Percentiles rank a stretch among this genome's conserved stretches.
These are phyloP conservation scores for Drosophila macrothrix DNA, from an alignment of 2,888 invertebrate species.

Conservation along the genomic window DNA sequence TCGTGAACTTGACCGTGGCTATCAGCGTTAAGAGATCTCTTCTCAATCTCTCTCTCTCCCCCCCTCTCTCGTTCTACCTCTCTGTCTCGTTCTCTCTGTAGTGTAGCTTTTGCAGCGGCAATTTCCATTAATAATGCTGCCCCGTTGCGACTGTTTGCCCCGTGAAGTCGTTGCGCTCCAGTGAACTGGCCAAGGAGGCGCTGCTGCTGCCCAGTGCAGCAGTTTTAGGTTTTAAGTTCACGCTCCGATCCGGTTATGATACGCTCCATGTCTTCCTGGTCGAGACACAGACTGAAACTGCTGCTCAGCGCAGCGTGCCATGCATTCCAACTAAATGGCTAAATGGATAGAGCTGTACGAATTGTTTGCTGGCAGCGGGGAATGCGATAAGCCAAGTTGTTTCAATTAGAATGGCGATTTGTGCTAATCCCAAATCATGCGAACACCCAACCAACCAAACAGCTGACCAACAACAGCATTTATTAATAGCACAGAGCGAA, in stretches of 20 bases:
- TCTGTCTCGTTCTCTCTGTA: background rate
- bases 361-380: constrained; percentile 3
- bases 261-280: constrained; percentile 63
- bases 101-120: constrained; percentile 49
- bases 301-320: constrained; percentile 78
- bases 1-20: constrained; percentile 85
- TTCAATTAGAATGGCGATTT: constrained; percentile 71
- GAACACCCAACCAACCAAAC: constrained; percentile 34
- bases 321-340: constrained; percentile 73
- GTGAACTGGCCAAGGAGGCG: constrained; percentile 41
- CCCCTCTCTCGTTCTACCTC: background rate
- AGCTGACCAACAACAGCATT: background rate
- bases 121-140: constrained; percentile 74
- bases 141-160: constrained; percentile 32
- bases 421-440: constrained; percentile 69
- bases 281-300: constrained; percentile 10
- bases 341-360: constrained; percentile 60
- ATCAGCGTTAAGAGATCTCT: constrained; percentile 74
- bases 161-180: constrained; percentile 61
- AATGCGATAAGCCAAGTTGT: constrained; percentile 70
- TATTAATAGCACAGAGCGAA: background rate
- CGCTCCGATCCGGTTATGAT: constrained; percentile 80
- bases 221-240: constrained; percentile 71
- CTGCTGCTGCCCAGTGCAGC: constrained; percentile 58
- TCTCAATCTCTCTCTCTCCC: background rate